Evolutionary conservation across 2,113 vertebrate genomes (phyloP), one percentile per base, ranked within the genome.

Genomic region (Menidia beryllina): DNA sequence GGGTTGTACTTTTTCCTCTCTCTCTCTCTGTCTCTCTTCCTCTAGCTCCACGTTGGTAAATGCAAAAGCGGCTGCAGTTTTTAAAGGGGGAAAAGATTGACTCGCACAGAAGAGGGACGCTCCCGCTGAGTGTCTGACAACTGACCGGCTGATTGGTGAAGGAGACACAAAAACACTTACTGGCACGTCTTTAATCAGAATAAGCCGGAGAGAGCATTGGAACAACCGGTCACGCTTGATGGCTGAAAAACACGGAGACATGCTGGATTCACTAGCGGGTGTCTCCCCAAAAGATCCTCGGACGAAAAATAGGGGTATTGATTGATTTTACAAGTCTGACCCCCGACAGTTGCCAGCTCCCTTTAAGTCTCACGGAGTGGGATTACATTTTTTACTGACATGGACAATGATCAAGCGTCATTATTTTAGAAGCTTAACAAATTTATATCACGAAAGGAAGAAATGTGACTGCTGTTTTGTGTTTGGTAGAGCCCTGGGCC

Each of bases 71-170:
- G 76, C 38, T 63, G 23, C 50, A 59, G 58, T 55, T n/a, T n/a
- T n/a, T 49, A 48, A 61, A 64, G 12, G 49, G 45, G 23, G 38
- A 74, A 52, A 26, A 34, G 7, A 26, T 70, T 63, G 54, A 77
- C 43, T 80, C 62, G 66, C 43, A 30, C 36, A 75, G 66, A 50
- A 75, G 66, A 50, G 61, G 62, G 66, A 77, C 67, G 72, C 62
- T 78, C 80, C 83, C 0, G 24, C 81, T 65, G 83, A 77, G 77
- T 2, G 27, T 69, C 64, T 83, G 65, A 81, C 70, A 75, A 61
- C 63, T 36, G 26, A 21, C 55, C 30, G 71, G 30, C 72, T 80
- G 81, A 67, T 72, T 82, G 78, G 66, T 23, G 47, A 61, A 2
- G 25, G 23, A 63, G 19, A 66, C 36, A 53, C 41, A 54, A 52